Conservation (phyloP, 2,113 vertebrate species). For the Mola mola region DNA sequence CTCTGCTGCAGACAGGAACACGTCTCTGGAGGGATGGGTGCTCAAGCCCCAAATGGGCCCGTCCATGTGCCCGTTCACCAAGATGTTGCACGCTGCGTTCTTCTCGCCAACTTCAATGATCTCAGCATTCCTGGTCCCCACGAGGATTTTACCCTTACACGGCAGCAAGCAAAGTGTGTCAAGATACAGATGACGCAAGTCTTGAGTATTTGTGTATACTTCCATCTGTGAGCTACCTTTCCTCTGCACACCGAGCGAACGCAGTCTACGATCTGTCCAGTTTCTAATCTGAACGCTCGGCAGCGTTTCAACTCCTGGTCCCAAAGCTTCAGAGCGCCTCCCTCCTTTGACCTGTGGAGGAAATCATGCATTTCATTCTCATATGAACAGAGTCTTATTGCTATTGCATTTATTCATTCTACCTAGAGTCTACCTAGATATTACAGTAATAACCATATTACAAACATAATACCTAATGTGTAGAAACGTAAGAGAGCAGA, state of each 20-base stretch:
- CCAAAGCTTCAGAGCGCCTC: slow-evolving; percentile 96
- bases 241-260: slow-evolving; percentile 94
- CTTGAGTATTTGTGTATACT: accelerated
- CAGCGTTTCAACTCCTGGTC: slow-evolving; percentile 96
- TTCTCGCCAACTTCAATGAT: slow-evolving; percentile 98
- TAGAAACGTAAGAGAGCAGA: not conserved
- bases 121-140: slow-evolving; percentile 95
- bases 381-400: not conserved
- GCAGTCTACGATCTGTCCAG: slow-evolving; percentile 91
- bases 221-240: slow-evolving; percentile 82
- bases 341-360: slow-evolving; percentile 90
- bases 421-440: too few species aligned
- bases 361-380: slow-evolving; percentile 3
- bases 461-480: not conserved
- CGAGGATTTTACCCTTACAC: slow-evolving; percentile 93
- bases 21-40: slow-evolving; percentile 91
- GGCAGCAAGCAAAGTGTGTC: slow-evolving; percentile 1
- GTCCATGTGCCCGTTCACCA: slow-evolving; percentile 95
- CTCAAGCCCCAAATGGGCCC: slow-evolving; percentile 95
- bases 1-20: slow-evolving; percentile 95
- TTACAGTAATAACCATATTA: not conserved
- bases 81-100: slow-evolving; percentile 93
- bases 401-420: too few species aligned
- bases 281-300: slow-evolving; percentile 94
- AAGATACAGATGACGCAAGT: not conserved